Conservation (phyloP, 2,888 invertebrate species). For the Cryptophagus acutangulus region DNA sequence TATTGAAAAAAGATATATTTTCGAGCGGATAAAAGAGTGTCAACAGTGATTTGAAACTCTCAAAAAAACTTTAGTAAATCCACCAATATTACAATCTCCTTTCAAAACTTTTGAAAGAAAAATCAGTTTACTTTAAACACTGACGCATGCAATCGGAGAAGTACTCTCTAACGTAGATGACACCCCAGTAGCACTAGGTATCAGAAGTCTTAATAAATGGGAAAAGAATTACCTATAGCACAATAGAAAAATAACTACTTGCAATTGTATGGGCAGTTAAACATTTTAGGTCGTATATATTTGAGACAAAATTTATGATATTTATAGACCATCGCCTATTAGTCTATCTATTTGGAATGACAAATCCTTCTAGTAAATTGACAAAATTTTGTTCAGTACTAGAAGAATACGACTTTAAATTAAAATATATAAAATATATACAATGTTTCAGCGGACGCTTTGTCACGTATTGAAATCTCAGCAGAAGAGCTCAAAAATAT, state of each 20-base stretch:
- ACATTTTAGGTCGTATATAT: slow-evolving; percentile 14
- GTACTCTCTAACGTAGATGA: slow-evolving; percentile 11
- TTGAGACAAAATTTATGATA: slow-evolving; percentile 1
- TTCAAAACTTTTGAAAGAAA: slow-evolving; percentile 15
- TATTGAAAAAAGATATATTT: slow-evolving; percentile 17
- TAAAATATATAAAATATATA: slow-evolving; percentile 8
- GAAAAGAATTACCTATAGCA: slow-evolving; percentile 11
- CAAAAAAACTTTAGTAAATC: slow-evolving; percentile 13
- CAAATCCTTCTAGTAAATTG: slow-evolving; percentile 25
- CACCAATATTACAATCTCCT: slow-evolving; percentile 20
- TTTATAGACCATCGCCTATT: slow-evolving; percentile 16
- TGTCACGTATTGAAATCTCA: slow-evolving; percentile 9
- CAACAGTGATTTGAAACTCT: slow-evolving; percentile 19
- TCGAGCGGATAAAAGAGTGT: slow-evolving; percentile 19
- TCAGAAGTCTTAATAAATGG: slow-evolving; percentile 9
- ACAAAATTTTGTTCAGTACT: slow-evolving; percentile 26
- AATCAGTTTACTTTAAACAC: slow-evolving; percentile 17
- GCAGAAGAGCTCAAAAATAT: slow-evolving; percentile 16
- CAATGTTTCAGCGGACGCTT: slow-evolving; percentile 14
- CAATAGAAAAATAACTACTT: slow-evolving; percentile 17
- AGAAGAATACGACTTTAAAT: slow-evolving; percentile 14
- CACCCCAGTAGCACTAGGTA: slow-evolving; percentile 15
- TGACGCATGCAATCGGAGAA: slow-evolving; percentile 13
- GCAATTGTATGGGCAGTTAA: slow-evolving; percentile 26
- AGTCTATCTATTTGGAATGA: slow-evolving; percentile 24